These are phyloP conservation scores for Bovichtus variegatus DNA, from an alignment of 2,797 vertebrate genomes.

Conservation along the genomic window DNA sequence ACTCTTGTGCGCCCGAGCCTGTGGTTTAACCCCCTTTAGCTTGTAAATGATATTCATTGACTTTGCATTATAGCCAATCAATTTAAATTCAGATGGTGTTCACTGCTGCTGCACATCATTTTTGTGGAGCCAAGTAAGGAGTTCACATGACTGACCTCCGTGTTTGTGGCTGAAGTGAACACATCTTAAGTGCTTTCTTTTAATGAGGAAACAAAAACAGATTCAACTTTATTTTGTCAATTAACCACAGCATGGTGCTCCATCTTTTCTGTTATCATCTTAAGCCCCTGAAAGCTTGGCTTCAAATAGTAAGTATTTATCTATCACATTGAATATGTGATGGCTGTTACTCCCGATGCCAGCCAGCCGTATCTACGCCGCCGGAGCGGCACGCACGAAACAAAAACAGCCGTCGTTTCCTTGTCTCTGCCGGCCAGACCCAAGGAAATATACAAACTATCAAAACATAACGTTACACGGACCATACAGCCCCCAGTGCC, in stretches of 20 bases:
- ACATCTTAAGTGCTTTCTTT: not conserved
- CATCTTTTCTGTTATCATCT: not conserved
- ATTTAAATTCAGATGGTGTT: constrained; percentile 14
- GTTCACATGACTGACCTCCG: constrained; percentile 4
- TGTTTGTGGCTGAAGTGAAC: not conserved
- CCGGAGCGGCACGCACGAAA: no score
- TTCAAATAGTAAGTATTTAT: not conserved
- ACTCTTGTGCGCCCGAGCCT: not conserved
- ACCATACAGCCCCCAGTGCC: no score
- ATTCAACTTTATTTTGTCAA: not conserved
- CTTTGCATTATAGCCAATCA: not conserved
- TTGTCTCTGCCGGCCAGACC: no score
- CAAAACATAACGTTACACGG: no score
- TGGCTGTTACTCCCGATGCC: no score
- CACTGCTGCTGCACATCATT: not conserved
- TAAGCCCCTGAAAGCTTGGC: not conserved
- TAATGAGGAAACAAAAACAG: not conserved
- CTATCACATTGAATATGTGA: no score
- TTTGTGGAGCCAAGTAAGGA: not conserved
- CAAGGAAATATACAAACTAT: no score
- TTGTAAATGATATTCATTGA: constrained; percentile 11
- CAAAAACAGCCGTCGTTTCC: no score
- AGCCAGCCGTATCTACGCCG: no score
- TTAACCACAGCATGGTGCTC: not conserved
- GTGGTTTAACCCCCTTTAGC: constrained; percentile 4